phyloP scores from a whole-genome alignment of 2,113 vertebrate species.

The Sphyrna mokarran region DNA sequence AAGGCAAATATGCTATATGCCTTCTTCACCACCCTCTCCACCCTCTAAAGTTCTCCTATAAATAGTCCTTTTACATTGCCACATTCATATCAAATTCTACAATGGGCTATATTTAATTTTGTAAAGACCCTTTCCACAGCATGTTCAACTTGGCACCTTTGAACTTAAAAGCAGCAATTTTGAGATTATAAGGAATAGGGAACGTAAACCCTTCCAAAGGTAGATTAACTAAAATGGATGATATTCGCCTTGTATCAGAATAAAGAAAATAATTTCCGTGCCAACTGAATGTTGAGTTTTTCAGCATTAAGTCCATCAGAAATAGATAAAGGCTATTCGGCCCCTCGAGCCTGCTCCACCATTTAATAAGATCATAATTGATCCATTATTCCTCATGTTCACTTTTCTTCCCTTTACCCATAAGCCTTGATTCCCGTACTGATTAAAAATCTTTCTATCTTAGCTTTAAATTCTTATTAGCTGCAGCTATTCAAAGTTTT shows the following conservation, averaged over 20 bases:
- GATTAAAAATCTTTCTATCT: too few species aligned
- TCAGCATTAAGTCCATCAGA: neutral
- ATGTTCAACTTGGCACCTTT: neutral
- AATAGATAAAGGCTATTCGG: too few species aligned
- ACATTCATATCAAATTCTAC: neutral
- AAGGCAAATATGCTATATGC: too few species aligned
- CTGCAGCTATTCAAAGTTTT: neutral
- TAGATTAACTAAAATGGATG: neutral
- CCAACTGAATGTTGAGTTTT: neutral
- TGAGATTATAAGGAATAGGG: neutral
- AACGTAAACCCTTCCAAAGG: neutral
- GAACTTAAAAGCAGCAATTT: neutral
- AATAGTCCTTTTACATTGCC: neutral
- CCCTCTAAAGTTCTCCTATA: neutral
- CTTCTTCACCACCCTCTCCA: too few species aligned
- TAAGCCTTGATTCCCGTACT: too few species aligned
- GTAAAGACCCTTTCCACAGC: neutral
- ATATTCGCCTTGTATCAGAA: neutral
- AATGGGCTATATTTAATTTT: neutral
- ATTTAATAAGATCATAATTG: too few species aligned
- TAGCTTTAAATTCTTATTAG: neutral
- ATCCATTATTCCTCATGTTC: too few species aligned
- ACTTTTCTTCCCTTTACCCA: too few species aligned
- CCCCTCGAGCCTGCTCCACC: too few species aligned
- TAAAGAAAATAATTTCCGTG: neutral